Percentiles rank a stretch among this genome's conserved stretches.
phyloP scores from a whole-genome alignment of 2,888 invertebrate genomes.

The Linnaemya vulpina region DNA sequence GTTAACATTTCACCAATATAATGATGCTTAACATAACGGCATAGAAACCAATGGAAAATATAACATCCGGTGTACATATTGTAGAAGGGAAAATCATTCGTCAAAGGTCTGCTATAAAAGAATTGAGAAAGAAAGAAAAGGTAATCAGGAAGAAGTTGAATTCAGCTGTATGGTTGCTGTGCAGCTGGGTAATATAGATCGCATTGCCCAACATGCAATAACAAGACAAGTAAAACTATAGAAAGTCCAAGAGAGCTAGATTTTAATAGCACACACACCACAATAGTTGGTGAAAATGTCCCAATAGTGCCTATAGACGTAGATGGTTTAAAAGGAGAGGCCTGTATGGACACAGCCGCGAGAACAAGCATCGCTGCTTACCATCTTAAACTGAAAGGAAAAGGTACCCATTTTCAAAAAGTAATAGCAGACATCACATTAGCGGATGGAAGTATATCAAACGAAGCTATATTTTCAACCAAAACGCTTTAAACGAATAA shows the following conservation, averaged over 20 bases:
- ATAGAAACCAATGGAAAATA: neutral
- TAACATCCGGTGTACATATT: neutral
- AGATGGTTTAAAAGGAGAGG: slow-evolving; percentile 43
- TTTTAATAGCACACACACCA: slow-evolving; percentile 40
- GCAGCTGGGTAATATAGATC: slow-evolving; percentile 3
- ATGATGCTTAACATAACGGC: neutral
- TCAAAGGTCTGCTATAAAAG: slow-evolving; percentile 33
- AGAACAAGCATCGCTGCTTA: slow-evolving; percentile 64
- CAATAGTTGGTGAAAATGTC: slow-evolving; percentile 48
- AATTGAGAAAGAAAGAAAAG: slow-evolving; percentile 26
- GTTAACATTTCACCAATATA: neutral
- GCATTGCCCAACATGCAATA: slow-evolving; percentile 14
- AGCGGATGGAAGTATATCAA: slow-evolving; percentile 58
- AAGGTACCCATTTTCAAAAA: slow-evolving; percentile 52
- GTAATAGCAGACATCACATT: slow-evolving; percentile 60
- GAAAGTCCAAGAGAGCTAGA: slow-evolving; percentile 28
- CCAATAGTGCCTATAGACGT: slow-evolving; percentile 52
- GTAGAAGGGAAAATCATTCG: slow-evolving; percentile 19
- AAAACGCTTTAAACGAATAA: slow-evolving; percentile 58
- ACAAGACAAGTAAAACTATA: neutral
- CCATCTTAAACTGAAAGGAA: slow-evolving; percentile 50
- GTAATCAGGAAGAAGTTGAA: slow-evolving; percentile 11
- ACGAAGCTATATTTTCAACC: slow-evolving; percentile 57
- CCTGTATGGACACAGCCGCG: slow-evolving; percentile 66
- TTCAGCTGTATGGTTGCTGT: slow-evolving; percentile 44